A percentile compares a stretch with the other conserved stretches of the same genome.
These are phyloP conservation scores for Apis laboriosa DNA, from an alignment of 1,140 invertebrate genomes.

Conservation along the genomic window DNA sequence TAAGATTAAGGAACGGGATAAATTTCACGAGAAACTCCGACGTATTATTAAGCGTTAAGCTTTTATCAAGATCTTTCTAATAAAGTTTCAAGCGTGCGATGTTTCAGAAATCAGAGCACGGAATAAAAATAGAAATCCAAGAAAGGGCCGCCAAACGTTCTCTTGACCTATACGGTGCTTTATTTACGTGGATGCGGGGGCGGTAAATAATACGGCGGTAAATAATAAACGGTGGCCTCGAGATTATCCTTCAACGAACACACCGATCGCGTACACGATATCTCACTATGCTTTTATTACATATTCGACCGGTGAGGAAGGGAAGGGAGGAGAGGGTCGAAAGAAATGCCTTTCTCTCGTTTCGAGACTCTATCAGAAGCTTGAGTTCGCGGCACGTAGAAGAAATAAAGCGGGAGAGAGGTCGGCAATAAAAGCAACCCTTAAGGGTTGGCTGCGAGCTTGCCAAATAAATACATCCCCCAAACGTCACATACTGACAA, in stretches of 20 bases:
- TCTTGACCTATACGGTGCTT: neutral
- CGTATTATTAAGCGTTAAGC: neutral
- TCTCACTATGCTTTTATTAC: constrained; percentile 52
- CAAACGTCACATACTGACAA: constrained; percentile 49
- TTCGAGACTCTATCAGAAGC: constrained; percentile 24
- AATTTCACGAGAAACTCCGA: neutral
- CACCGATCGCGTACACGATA: constrained; percentile 33
- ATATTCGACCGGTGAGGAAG: constrained; percentile 8
- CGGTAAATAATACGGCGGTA: constrained; percentile 24
- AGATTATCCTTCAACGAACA: constrained; percentile 33
- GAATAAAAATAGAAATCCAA: neutral
- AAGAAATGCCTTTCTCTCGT: constrained; percentile 35
- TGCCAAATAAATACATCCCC: constrained; percentile 67
- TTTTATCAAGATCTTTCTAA: neutral
- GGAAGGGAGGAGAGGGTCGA: neutral
- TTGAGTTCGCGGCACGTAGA: constrained; percentile 53
- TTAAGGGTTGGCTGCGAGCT: constrained; percentile 55
- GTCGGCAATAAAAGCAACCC: constrained; percentile 65
- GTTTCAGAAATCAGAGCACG: neutral
- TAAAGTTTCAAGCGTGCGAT: neutral
- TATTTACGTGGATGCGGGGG: neutral
- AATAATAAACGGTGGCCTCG: constrained; percentile 31
- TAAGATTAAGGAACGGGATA: neutral
- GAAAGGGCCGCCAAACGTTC: neutral
- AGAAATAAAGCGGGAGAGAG: constrained; percentile 60